These are phyloP conservation scores for Gallinago stenura DNA, from an alignment of 2,797 vertebrate genomes.

Conservation along the genomic window DNA sequence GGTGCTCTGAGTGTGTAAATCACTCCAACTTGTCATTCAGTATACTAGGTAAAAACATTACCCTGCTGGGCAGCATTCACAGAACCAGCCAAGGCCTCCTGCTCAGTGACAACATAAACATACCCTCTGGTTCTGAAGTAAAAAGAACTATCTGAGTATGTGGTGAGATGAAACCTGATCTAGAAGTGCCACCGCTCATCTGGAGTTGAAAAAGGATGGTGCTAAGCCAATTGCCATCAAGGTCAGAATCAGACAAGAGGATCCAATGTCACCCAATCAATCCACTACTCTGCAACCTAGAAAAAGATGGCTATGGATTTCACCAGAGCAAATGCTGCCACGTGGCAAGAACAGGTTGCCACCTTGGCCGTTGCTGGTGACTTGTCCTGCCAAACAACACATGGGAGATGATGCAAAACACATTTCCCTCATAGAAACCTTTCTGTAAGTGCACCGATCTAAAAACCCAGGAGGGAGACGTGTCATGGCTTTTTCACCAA, in stretches of 20 bases:
- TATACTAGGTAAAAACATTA: not conserved
- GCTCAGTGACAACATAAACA: not conserved
- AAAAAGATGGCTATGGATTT: not conserved
- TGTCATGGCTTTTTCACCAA: not conserved
- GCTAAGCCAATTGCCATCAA: not conserved
- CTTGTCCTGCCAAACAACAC: not conserved
- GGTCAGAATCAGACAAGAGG: not conserved
- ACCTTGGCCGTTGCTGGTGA: not conserved
- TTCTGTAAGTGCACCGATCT: too few relatives aligned
- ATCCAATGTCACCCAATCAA: not conserved
- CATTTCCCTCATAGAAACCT: not conserved
- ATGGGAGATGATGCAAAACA: not conserved
- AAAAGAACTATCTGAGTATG: not conserved
- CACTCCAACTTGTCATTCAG: not conserved
- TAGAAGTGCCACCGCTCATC: not conserved
- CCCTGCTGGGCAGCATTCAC: not conserved
- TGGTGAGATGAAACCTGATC: not conserved
- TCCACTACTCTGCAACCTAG: not conserved
- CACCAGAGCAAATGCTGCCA: not conserved
- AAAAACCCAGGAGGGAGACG: not conserved
- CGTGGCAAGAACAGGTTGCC: not conserved
- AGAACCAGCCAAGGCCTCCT: not conserved
- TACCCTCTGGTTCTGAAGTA: not conserved
- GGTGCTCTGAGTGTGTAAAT: not conserved
- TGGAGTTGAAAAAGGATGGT: not conserved